Conservation (phyloP, 2,888 invertebrate genomes). For the Xylota sylvarum region DNA sequence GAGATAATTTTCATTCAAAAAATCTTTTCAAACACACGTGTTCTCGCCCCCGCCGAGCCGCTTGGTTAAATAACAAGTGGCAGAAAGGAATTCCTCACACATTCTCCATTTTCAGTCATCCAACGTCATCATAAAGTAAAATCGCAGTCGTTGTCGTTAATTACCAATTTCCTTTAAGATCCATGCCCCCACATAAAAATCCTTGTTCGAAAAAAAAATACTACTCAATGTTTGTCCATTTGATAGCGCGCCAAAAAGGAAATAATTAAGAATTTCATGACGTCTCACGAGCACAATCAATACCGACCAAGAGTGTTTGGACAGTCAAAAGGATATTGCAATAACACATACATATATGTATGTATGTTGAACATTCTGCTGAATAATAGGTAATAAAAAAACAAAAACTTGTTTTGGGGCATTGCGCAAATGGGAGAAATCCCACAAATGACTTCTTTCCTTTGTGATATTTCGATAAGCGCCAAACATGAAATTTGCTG, state of each 20-base stretch:
- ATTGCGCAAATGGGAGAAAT: slow-evolving; percentile 1
- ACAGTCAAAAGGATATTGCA: slow-evolving; percentile 15
- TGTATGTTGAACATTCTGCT: slow-evolving; percentile 11
- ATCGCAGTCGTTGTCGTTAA: slow-evolving; percentile 28
- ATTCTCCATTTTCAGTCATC: neutral
- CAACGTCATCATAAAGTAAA: slow-evolving; percentile 9
- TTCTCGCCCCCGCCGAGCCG: neutral
- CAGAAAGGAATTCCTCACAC: neutral
- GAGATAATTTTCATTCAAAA: neutral
- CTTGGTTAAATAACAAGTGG: slow-evolving; percentile 8
- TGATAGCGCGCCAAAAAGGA: slow-evolving; percentile 26
- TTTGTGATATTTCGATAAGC: slow-evolving; percentile 16
- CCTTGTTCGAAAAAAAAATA: neutral
- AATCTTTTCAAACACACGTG: neutral
- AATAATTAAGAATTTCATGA: slow-evolving; percentile 20
- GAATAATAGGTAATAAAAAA: slow-evolving; percentile 21
- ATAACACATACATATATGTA: neutral
- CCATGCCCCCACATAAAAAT: slow-evolving; percentile 1
- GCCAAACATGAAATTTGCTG: slow-evolving; percentile 4
- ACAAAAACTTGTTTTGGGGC: slow-evolving; percentile 1
- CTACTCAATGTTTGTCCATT: slow-evolving; percentile 19
- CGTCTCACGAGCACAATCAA: slow-evolving; percentile 22
- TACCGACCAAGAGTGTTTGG: slow-evolving; percentile 9
- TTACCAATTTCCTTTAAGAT: slow-evolving; percentile 17
- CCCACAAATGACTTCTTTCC: slow-evolving; percentile 12